A percentile compares a stretch with the other conserved stretches of the same genome.
Conservation (phyloP, 1,140 invertebrate species). For the Temnothorax nylanderi region DNA sequence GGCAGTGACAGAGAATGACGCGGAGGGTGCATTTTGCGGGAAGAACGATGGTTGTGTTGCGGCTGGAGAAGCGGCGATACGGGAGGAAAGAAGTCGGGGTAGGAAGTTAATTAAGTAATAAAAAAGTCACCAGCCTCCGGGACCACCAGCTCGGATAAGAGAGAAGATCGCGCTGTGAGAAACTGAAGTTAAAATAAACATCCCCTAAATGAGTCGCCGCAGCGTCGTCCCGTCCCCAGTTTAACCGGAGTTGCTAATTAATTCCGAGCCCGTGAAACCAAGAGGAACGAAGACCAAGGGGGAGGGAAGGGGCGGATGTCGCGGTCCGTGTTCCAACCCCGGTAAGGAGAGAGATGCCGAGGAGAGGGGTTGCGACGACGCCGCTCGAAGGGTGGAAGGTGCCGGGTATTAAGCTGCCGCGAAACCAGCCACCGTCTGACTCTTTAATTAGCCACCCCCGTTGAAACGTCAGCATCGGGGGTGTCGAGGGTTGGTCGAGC, state of each 20-base stretch:
- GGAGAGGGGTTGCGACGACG: slow-evolving; percentile 21
- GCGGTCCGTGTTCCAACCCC: slow-evolving; percentile 50
- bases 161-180: slow-evolving; percentile 41
- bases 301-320: slow-evolving; percentile 22
- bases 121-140: slow-evolving; percentile 79
- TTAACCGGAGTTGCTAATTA: slow-evolving; percentile 82
- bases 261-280: slow-evolving; percentile 82
- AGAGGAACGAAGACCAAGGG: slow-evolving; percentile 77
- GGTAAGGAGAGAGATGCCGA: slow-evolving; percentile 18
- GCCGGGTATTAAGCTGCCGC: slow-evolving; percentile 83
- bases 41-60: slow-evolving; percentile 1
- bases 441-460: slow-evolving; percentile 83
- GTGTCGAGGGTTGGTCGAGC: slow-evolving; percentile 81
- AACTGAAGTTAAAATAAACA: slow-evolving; percentile 84
- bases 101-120: slow-evolving; percentile 84
- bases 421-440: slow-evolving; percentile 82
- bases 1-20: slow-evolving; percentile 14
- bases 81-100: slow-evolving; percentile 60
- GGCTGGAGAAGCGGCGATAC: slow-evolving; percentile 63
- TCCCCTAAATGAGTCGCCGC: slow-evolving; percentile 83
- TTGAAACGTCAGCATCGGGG: slow-evolving; percentile 64
- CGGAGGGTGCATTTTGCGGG: slow-evolving; percentile 3
- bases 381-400: slow-evolving; percentile 57
- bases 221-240: slow-evolving; percentile 63
- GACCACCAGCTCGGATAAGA: slow-evolving; percentile 3